Conservation (phyloP, 1,140 invertebrate species). For the Neotoxoptera formosana region DNA sequence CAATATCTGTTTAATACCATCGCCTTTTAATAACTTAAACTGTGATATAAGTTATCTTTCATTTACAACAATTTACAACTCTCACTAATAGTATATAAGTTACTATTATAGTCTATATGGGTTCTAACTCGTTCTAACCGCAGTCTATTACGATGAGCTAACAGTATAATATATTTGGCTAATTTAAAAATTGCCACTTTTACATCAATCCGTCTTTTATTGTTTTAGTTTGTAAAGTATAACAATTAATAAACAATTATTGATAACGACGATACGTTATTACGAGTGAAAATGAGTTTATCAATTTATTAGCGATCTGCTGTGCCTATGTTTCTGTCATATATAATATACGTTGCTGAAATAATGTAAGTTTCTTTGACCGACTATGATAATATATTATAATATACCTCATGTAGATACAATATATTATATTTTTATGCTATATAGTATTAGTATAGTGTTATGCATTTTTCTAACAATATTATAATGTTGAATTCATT, state of each 20-base stretch:
- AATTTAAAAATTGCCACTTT: no score
- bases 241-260: background rate
- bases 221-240: background rate
- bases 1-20: background rate
- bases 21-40: background rate
- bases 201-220: background rate
- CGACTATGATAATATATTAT: background rate
- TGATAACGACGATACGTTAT: no score
- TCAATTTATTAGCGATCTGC: no score
- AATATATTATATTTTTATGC: slow-evolving; percentile 4
- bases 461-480: background rate
- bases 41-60: background rate
- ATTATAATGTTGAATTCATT: background rate
- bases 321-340: background rate
- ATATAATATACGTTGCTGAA: background rate
- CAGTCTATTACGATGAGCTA: no score
- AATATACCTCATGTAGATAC: background rate
- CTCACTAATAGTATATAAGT: no score
- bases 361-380: background rate
- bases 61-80: no score
- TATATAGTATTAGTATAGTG: no score
- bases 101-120: no score
- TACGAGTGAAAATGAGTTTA: no score
- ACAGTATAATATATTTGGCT: background rate
- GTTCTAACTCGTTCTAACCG: no score